Base-by-base conservation (phyloP, 2,113 vertebrate species). In the Sclerurus mexicanus region DNA sequence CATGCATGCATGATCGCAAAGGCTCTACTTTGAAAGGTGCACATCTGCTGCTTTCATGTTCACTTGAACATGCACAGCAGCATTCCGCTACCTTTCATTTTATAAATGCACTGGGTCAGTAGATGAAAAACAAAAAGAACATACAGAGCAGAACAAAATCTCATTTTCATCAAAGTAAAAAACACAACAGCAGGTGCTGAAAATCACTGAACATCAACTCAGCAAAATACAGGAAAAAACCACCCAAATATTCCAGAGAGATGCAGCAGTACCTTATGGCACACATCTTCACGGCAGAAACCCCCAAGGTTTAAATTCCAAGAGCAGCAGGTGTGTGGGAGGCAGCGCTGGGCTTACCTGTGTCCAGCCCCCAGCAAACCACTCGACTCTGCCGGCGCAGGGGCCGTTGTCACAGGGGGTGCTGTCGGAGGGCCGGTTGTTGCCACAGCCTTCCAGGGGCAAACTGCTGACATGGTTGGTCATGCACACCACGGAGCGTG, bases 291-390 rank as follows among this genome's bases (percentile, higher is more conserved):
- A 44, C 40, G 14, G 40, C 40, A 42, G 40, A 14, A 42, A 42
- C 14, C 14, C 40, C 14, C 40, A 42, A 15, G 40, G 14, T 14
- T 42, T 13, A 42, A 14, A 42, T 15, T 42, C 40, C 44, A 68
- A 85, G 62, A 46, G 15, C 62, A 53, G 33, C 1, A 44, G 9
- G 0, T 6, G 2, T 1, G 13, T 72, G 4, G 27, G 31, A 15
- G 10, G 7, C 0, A 56, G 77, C 27, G 12, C 55, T 22, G 40
- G 63, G 75, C 96, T 80, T 94, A 99, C 99, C 99, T 99, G 99
- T 72, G 98, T 99, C 99, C 99, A 99, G 94, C 98, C 98, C 42
- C 99, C 99, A 3, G 98, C 97, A 95, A 99, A 99, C 99, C 99
- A 99, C 87, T 99, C 99, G 6, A 98, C 98, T 71, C 96, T 99